Evolutionary conservation across 2,888 invertebrate genomes (phyloP), one percentile per base, ranked within the genome.

Genomic region (Eupeodes latifasciatus): DNA sequence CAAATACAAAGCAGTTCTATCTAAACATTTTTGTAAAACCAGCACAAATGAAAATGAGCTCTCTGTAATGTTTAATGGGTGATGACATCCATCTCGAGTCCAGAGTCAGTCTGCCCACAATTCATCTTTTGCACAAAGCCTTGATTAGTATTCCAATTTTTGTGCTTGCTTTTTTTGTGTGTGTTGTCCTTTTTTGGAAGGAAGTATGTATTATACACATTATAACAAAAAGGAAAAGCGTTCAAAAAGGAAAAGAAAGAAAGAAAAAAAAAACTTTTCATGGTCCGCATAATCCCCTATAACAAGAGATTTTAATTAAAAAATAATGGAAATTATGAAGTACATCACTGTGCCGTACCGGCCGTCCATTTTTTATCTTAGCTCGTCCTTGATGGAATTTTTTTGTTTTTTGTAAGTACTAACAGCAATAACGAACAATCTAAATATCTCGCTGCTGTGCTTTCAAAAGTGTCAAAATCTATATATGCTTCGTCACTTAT

Each of bases 251-350:
- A 34, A 53, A 36, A 47, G 5, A 64, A 1, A 49, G 1, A 69
- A 55, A 74, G n/a, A 64, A 64, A 57, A 44, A 80, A 57, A 12
- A 61, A 79, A 75, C 34, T 11, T 34, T 57, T 66, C 83, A 59
- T 75, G 71, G 64, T 83, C 75, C 79, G 69, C 47, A 79, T 75
- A 82, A 86, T 86, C 74, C 78, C 61, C 51, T 86, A 57, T 82
- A 82, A 82, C 75, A 86, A 83, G 69, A 75, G 86, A 86, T 86
- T 86, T 86, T 86, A 86, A 86, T 86, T 86, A 86, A 83, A 86
- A 83, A 82, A 79, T 79, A 86, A 86, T 86, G 79, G 78, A 86
- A 86, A 82, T 86, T 86, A 86, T 86, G 75, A 86, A 82, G 74
- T 77, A 74, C 62, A 69, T 72, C 55, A 57, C 34, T 71, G 36